Base-by-base conservation (phyloP, 2,797 vertebrate species). In the Coendou prehensilis region DNA sequence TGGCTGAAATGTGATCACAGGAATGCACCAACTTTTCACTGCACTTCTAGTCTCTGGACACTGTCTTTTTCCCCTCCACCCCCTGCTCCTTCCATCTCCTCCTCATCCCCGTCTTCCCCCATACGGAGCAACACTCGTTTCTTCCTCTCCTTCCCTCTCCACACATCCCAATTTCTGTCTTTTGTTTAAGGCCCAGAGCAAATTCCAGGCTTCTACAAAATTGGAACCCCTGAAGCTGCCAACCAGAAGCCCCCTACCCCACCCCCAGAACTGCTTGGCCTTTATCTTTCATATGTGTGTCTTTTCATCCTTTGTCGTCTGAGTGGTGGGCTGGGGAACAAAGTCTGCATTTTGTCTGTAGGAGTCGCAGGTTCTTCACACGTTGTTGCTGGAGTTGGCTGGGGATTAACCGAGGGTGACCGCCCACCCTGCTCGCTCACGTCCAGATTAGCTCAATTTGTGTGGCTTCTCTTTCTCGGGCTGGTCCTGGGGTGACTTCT, bases 201-300 rank as follows among this genome's bases (percentile, higher is more conserved):
- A 95, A 94, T 41, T 59, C 26, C 17, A 81, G 56, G 30, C 64
- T 82, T 94, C 86, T 87, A 52, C 41, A 64, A 93, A 92, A 61
- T 45, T 45, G 41, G 23, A 50, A 75, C 14, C 41, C 57, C 5
- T 37, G 87, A 37, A 84, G 28, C 56, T 61, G n/a, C 69, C 54
- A 79, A 47, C 45, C n/a, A 37, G 52, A 94, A 80, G 45, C 50
- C 67, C 54, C 33, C 22, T 13, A 26, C 5, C 13, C 26, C 5
- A 7, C 59, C 81, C 92, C 2, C 76, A n/a, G 63, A 89, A 50
- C 9, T 30, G 41, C 28, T 13, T 50, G 20, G 23, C 37, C n/a
- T 52, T 89, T 76, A 87, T 71, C 45, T 86, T 93, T 83, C 45
- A 41, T 71, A 9, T 4, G 4, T 20, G 69, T 75, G 13, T 69